Evolutionary conservation across 2,888 invertebrate species (phyloP), one percentile per base, ranked within the genome.

Genomic region (Heteromyza rotundicornis): DNA sequence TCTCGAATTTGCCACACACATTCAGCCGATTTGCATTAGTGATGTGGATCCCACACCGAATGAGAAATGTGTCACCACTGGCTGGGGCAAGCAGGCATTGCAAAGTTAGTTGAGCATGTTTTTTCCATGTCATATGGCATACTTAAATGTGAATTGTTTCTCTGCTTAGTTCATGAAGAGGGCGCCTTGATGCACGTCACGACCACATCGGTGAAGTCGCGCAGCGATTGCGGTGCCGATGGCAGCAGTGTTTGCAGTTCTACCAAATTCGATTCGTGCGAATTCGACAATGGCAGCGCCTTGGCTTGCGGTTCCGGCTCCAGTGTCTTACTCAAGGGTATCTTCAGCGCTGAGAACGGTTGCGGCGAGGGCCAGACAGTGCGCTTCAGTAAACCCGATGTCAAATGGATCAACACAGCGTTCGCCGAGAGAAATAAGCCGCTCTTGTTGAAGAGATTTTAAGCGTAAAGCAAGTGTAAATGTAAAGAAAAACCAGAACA

Each of bases 11-110:
- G 88, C 90, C 51, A 87, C 88, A 65, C 92, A 93, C 70, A 88
- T 94, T 56, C 89, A 89, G 70, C 88, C 90, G 0, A 88, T 94
- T 47, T 94, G 94, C 74, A 82, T 93, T 50, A 88, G 89, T 64
- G 87, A 87, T 0, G 86, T 86, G 62, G 88, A 88, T 62, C 86
- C 86, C 27, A 77, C 72, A 22, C 70, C 78, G 67, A 80, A 79
- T 1, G 87, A 87, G 35, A 87, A 88, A 56, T 94, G 94, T 68
- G 87, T 92, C 5, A 89, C 90, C 1, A 92, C 92, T 57, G 94
- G 94, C 54, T 94, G 93, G 92, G 93, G 93, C 69, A 92, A 93
- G 79, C 86, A 87, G 67, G 89, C 91, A 3, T 79, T 94, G 55
- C 89, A 90, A 87, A 87, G 93, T 94, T 84, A 87, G 86, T 68